Evolutionary conservation across 2,113 vertebrate genomes (phyloP), one percentile per base, ranked within the genome.

Genomic region (Noctilio leporinus): DNA sequence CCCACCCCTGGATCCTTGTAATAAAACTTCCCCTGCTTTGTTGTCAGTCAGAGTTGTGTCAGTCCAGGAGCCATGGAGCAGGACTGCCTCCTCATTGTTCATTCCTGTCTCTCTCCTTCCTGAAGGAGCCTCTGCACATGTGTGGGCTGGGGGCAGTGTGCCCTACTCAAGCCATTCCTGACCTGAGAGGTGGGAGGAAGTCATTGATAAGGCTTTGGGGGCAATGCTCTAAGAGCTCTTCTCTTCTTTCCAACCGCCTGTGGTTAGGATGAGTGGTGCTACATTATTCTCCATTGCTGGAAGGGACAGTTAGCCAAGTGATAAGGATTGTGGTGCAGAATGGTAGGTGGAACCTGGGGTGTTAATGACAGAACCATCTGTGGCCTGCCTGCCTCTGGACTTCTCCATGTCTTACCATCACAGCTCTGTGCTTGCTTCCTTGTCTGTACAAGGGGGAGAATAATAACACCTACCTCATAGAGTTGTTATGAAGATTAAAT

Each of bases 171-270:
- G 72, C 65, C 70, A 11, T 20, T n/a, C 45, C 59, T 24, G 10
- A 38, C 4, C 51, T 70, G 77, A 22, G 35, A 47, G 7, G 28
- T 7, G 7, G 6, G 47, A 62, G 62, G 80, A 33, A 35, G 85
- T 14, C 0, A 0, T 6, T 1, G 4, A 7, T 17, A 57, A 49
- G 57, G 51, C 64, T 43, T 15, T 22, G 0, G 3, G 19, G 65
- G 45, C 77, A 7, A 2, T 0, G 1, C 14, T 76, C 12, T 38
- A 51, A 57, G 20, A 65, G 33, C 53, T 20, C 22, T 43, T 40
- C 15, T 12, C 76, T 72, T 72, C 77, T 40, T 45, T 28, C 59
- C 0, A 1, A 15, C 49, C 65, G 38, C 10, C 28, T 10, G 4
- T 9, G 69, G 81, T 9, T 3, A 10, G 53, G 86, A 47, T 2